Conservation (phyloP, 30 jellyfish, hydroid and myxozoan genomes). For the Mastigias papua region DNA sequence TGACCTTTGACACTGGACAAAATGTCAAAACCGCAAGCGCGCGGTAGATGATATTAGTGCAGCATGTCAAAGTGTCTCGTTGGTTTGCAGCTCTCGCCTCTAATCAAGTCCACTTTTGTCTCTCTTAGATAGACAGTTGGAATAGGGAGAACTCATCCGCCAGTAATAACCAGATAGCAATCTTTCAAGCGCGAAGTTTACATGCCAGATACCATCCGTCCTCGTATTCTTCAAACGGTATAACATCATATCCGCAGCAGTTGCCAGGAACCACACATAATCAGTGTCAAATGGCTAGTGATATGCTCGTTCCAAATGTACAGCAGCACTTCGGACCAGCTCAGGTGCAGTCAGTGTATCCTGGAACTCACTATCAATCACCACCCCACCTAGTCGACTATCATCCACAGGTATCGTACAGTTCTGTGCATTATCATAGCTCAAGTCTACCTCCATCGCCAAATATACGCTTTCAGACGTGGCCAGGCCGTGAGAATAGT, state of each 20-base stretch:
- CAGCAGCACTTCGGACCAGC: slow-evolving; percentile 84
- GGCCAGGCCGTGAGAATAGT: slow-evolving; percentile 75
- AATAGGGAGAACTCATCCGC: slow-evolving; percentile 54
- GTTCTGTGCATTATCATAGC: slow-evolving; percentile 65
- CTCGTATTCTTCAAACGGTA: slow-evolving; percentile 27
- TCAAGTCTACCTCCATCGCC: slow-evolving; percentile 82
- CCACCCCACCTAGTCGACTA: slow-evolving; percentile 79
- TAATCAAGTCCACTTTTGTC: slow-evolving; percentile 22
- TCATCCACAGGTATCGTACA: slow-evolving; percentile 74
- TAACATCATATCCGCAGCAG: slow-evolving; percentile 64
- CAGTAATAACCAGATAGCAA: slow-evolving; percentile 49
- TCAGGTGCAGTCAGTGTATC: slow-evolving; percentile 76
- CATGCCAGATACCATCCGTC: slow-evolving; percentile 62
- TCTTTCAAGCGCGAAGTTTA: slow-evolving; percentile 54
- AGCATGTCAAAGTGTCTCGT: slow-evolving; percentile 24
- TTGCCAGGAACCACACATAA: slow-evolving; percentile 60
- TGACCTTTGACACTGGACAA: slow-evolving; percentile 67
- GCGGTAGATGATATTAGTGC: slow-evolving; percentile 21
- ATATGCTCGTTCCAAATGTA: slow-evolving; percentile 87
- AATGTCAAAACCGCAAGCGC: slow-evolving; percentile 71
- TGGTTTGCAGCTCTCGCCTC: slow-evolving; percentile 43
- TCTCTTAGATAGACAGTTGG: slow-evolving; percentile 71
- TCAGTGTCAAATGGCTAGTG: slow-evolving; percentile 84
- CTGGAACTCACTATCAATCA: slow-evolving; percentile 81
- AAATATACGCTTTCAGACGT: slow-evolving; percentile 67